Evolutionary conservation across 2,113 vertebrate species (phyloP).

Genomic region (Xiphorhynchus elegans): DNA sequence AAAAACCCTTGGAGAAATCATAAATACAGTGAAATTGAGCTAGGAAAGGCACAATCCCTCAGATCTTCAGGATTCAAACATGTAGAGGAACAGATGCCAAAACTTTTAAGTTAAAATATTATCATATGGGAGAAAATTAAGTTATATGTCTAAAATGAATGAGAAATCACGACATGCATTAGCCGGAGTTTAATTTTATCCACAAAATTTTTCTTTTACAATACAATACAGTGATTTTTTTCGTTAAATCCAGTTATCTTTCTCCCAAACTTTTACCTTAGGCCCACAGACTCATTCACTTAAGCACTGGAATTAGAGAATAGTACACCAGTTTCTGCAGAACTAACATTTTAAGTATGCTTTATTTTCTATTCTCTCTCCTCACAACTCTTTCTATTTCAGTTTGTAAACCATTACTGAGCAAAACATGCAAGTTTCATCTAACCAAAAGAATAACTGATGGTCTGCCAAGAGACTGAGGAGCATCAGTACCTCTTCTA

Average conservation of each 20-base stretch:
- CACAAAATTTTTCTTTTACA: neutral
- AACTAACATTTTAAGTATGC: neutral
- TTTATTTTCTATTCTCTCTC: neutral
- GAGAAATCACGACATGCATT: neutral
- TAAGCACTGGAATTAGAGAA: neutral
- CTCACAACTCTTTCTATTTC: neutral
- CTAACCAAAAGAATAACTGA: neutral
- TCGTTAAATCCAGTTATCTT: neutral
- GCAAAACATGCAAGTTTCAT: neutral
- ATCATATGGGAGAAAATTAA: neutral
- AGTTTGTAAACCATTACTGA: neutral
- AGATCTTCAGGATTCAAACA: neutral
- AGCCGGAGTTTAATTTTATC: neutral
- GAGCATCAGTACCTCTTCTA: neutral
- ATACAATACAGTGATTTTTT: fast-evolving
- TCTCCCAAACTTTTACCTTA: neutral
- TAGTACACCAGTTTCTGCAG: fast-evolving
- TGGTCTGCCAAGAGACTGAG: neutral
- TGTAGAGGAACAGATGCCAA: neutral
- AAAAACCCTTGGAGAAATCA: neutral
- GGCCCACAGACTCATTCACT: neutral
- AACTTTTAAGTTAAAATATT: neutral
- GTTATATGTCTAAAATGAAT: neutral
- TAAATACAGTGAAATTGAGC: neutral
- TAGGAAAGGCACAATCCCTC: neutral